Percentiles rank a stretch among this genome's conserved stretches.
Conservation (phyloP, 2,888 invertebrate genomes). For the Xiphydria camelus region DNA sequence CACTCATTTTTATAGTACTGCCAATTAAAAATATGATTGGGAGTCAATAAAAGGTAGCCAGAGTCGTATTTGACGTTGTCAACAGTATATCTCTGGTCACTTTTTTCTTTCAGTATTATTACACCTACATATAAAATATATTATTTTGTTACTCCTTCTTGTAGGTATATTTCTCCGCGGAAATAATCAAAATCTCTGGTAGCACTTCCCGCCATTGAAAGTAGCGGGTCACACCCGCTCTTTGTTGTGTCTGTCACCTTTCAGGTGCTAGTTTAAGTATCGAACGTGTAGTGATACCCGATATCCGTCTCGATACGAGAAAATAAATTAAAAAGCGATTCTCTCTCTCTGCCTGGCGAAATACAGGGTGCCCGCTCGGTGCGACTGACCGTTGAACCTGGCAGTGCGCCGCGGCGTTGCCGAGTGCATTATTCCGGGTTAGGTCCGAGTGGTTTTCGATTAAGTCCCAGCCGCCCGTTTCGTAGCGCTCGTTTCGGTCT, state of each 20-base stretch:
- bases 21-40: too few species aligned
- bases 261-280: constrained; percentile 10
- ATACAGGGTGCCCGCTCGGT: constrained; percentile 5
- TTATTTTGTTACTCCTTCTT: too few species aligned
- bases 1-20: too few species aligned
- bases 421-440: constrained; percentile 8
- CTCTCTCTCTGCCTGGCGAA: constrained; percentile 1
- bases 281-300: constrained; percentile 11
- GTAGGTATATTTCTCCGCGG: too few species aligned
- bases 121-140: too few species aligned
- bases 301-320: constrained; percentile 14
- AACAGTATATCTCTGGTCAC: too few species aligned
- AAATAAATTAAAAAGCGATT: constrained; percentile 7
- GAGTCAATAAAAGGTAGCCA: too few species aligned
- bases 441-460: neutral
- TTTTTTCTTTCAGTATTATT: too few species aligned
- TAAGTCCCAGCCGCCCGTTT: neutral
- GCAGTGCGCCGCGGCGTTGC: constrained; percentile 8
- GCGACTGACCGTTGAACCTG: constrained; percentile 14
- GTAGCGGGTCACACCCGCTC: neutral
- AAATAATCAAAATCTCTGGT: too few species aligned
- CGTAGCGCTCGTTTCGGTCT: too few species aligned
- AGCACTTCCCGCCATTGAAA: too few species aligned
- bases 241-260: constrained; percentile 8
- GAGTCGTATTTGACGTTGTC: too few species aligned